A percentile compares a stretch with the other conserved stretches of the same genome.
These are phyloP conservation scores for Actinernus sp. DNA, from an alignment of 92 coral and sea anemone genomes.

Conservation along the genomic window DNA sequence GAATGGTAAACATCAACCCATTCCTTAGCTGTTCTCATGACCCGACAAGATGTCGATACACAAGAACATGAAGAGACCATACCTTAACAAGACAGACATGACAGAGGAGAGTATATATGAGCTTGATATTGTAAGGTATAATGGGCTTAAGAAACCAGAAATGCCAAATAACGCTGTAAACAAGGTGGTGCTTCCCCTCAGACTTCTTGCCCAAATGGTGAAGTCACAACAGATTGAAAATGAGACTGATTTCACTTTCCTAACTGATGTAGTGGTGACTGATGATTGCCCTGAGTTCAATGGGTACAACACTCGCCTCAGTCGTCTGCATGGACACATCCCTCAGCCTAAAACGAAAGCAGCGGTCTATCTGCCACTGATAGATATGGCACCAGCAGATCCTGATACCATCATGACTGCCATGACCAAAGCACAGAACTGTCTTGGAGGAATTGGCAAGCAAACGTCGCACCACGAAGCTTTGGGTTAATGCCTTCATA, in stretches of 20 bases:
- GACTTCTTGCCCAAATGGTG: slow-evolving; percentile 43
- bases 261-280: slow-evolving; percentile 18
- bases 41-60: slow-evolving; percentile 44
- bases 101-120: slow-evolving; percentile 35
- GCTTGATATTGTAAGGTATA: slow-evolving; percentile 45
- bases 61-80: slow-evolving; percentile 49
- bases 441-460: slow-evolving; percentile 65
- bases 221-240: slow-evolving; percentile 56
- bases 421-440: neutral
- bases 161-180: slow-evolving; percentile 51
- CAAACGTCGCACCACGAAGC: slow-evolving; percentile 49
- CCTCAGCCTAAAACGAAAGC: slow-evolving; percentile 59
- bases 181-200: slow-evolving; percentile 64
- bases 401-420: slow-evolving; percentile 71
- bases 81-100: slow-evolving; percentile 60
- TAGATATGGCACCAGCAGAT: slow-evolving; percentile 66
- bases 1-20: no score
- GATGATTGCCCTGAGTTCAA: slow-evolving; percentile 58
- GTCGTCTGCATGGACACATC: slow-evolving; percentile 36
- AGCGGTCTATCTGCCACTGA: slow-evolving; percentile 50
- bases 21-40: slow-evolving; percentile 52
- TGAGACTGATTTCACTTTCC: slow-evolving; percentile 51
- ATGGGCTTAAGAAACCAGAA: slow-evolving; percentile 65
- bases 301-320: slow-evolving; percentile 51
- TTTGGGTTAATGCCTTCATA: slow-evolving; percentile 59